Percentiles rank a stretch among this genome's conserved stretches.
phyloP scores from a whole-genome alignment of 2,113 vertebrate genomes.

The Hippolais icterina region DNA sequence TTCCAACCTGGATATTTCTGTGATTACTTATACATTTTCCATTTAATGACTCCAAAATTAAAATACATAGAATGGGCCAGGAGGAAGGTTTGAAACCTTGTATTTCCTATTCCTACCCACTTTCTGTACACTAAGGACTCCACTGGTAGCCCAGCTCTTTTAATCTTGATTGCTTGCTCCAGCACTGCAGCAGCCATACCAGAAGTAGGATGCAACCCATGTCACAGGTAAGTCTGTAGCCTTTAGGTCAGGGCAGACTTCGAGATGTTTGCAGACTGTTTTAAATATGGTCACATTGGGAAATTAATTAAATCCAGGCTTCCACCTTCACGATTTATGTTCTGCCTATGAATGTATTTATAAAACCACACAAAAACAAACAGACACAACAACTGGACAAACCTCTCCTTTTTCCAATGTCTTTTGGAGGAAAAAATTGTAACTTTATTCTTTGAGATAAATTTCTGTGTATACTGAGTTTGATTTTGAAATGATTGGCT shows the following conservation, averaged over 20 bases:
- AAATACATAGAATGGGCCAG: not conserved
- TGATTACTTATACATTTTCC: not conserved
- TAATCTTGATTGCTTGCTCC: not conserved
- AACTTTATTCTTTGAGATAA: not conserved
- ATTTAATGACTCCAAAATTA: not conserved
- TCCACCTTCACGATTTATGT: not conserved
- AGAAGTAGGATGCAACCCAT: not conserved
- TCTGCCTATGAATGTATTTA: not conserved
- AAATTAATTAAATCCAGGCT: not conserved
- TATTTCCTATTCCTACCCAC: not conserved
- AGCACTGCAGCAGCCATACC: not conserved
- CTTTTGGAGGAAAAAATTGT: not conserved
- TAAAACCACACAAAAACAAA: not conserved
- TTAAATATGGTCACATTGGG: not conserved
- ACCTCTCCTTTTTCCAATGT: not conserved
- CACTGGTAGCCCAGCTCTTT: not conserved
- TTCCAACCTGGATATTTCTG: not conserved
- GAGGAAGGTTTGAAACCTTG: not conserved
- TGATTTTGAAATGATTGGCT: not conserved
- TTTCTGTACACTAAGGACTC: not conserved
- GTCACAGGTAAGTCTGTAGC: not conserved
- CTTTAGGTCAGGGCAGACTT: not conserved
- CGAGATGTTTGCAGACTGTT: not conserved
- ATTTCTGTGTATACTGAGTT: not conserved
- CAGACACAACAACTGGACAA: rapidly evolving